Base-by-base conservation (phyloP, 30 jellyfish, hydroid and myxozoan species). In the Phacellophora camtschatica region DNA sequence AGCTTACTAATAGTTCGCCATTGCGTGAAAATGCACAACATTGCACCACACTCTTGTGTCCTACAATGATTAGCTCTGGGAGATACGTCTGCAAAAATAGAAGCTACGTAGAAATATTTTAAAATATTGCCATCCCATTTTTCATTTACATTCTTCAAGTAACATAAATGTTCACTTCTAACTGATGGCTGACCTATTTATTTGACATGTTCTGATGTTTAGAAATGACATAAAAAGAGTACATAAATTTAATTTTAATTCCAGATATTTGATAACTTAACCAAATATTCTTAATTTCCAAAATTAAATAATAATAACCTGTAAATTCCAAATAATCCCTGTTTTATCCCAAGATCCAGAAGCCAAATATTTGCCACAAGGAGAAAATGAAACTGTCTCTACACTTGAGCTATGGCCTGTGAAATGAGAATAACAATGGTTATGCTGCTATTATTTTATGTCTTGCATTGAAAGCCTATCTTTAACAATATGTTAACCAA, bases 311-410 rank as follows among this genome's bases (percentile, higher is more conserved):
- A n/a, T n/a, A n/a, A n/a, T n/a, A n/a, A 78, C 88, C 62, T 65
- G 24, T 59, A 84, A 34, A 30, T 84, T 76, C 95, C 95, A 84
- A 0, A 84, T 24, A 32, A 84, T 73, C 16, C 83, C 88, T 37
- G 89, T 84, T 37, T 58, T 55, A 39, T 84, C 95, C 95, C 95
- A 84, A 16, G 88, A 73, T 0, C 88, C 83, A 58, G 84, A 69
- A 33, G 80, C 81, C 50, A 84, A 19, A 72, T 45, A 71, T 49
- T 32, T 49, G 16, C 71, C 83, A 42, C 74, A 20, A 15, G 84
- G 85, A 19, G 95, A 84, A 65, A 84, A 84, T 10, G 66, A 68
- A 75, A 84, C 89, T 1, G 45, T 61, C 70, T 84, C 95, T 4
- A 84, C 89, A 36, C 84, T 64, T 29, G 83, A 59, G 66, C 65